Percentiles rank a stretch among this genome's conserved stretches.
phyloP scores from a whole-genome alignment of 1,140 invertebrate genomes.

The Drosophila lini region DNA sequence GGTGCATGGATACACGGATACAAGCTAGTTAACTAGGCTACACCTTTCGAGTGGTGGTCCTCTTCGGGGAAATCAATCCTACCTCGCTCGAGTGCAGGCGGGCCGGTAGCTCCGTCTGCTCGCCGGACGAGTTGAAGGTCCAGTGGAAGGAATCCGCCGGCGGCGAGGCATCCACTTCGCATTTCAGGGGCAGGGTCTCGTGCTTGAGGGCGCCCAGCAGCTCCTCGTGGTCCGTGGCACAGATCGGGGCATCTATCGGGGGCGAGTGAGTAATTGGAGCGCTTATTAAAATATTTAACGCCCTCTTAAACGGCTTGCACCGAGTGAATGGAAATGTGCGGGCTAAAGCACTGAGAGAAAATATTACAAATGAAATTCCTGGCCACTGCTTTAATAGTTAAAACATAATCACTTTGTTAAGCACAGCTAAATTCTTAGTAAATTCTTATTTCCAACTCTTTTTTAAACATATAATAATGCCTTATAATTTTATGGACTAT shows the following conservation, averaged over 20 bases:
- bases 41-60: constrained; percentile 9
- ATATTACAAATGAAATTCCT: no score
- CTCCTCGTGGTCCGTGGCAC: constrained; percentile 90
- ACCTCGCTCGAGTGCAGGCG: constrained; percentile 87
- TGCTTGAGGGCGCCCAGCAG: constrained; percentile 93
- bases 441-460: not conserved
- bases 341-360: constrained; percentile 7
- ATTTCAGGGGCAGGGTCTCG: constrained; percentile 92
- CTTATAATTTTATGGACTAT: not conserved
- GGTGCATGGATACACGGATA: constrained; percentile 14
- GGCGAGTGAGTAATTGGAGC: constrained; percentile 66
- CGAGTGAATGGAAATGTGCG: constrained; percentile 20
- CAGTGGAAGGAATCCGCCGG: constrained; percentile 92
- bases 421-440: rapidly evolving
- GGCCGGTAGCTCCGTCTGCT: constrained; percentile 90
- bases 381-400: not conserved
- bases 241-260: constrained; percentile 90
- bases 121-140: constrained; percentile 95
- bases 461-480: not conserved
- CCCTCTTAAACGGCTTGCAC: constrained; percentile 27
- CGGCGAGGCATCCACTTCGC: constrained; percentile 94
- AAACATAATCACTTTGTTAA: no score
- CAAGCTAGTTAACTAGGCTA: constrained; percentile 4
- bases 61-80: constrained; percentile 27
- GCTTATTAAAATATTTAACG: constrained; percentile 69